Conservation (phyloP, 2,797 vertebrate species). For the Phalanger gymnotis region DNA sequence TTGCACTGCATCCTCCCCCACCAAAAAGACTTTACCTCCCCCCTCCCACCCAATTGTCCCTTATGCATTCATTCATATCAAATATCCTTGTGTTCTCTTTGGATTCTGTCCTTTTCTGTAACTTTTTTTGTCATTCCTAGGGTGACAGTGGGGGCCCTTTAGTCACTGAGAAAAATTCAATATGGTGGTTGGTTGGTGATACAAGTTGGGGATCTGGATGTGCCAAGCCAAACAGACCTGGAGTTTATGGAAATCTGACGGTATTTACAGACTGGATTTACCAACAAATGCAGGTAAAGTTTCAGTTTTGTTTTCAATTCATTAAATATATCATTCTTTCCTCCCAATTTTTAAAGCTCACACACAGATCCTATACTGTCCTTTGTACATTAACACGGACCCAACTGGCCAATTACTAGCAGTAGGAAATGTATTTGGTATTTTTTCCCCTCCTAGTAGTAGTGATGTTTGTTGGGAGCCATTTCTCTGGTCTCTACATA, state of each 20-base stretch:
- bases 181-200: conserved; percentile 92
- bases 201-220: conserved; percentile 89
- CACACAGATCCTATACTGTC: background rate
- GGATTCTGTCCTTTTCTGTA: background rate
- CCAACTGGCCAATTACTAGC: background rate
- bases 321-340: background rate
- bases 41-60: background rate
- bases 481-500: background rate
- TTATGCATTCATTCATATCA: background rate
- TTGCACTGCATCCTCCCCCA: background rate
- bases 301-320: background rate
- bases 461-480: background rate
- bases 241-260: conserved; percentile 89
- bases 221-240: conserved; percentile 82
- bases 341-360: background rate
- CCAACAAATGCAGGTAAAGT: conserved; percentile 90
- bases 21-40: background rate
- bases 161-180: conserved; percentile 82
- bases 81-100: background rate
- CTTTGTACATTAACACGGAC: background rate
- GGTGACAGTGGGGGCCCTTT: conserved; percentile 90
- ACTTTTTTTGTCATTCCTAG: conserved; percentile 76
- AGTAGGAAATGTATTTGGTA: background rate
- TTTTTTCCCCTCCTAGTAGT: background rate
- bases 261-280: conserved; percentile 90